A percentile compares a stretch with the other conserved stretches of the same genome.
These are phyloP conservation scores for Saguinus midas DNA, from an alignment of 2,113 vertebrate species.

Conservation along the genomic window DNA sequence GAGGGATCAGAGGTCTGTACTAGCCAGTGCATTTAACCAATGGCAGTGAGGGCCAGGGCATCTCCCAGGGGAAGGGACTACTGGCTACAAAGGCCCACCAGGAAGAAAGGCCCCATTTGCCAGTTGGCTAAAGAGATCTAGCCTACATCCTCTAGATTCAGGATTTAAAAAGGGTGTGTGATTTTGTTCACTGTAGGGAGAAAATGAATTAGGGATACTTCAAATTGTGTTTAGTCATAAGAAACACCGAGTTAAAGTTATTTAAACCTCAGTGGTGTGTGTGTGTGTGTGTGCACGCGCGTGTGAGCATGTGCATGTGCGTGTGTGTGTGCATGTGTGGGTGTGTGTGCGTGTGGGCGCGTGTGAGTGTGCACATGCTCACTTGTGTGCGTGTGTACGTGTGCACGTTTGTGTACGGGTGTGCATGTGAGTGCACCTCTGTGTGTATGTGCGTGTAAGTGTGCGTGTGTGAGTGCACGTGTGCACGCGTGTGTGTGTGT, in stretches of 20 bases:
- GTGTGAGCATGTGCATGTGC: too few species aligned
- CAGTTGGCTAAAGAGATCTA: too few species aligned
- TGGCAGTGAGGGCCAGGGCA: rapidly evolving
- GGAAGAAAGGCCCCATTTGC: not conserved
- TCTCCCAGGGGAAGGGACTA: not conserved
- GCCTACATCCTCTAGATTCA: not conserved
- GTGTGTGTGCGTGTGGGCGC: too few species aligned
- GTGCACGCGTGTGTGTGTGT: too few species aligned
- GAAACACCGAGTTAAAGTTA: not conserved
- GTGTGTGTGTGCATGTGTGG: too few species aligned
- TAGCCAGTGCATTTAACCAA: rapidly evolving
- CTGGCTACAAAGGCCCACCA: too few species aligned
- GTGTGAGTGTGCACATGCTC: too few species aligned
- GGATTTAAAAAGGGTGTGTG: not conserved
- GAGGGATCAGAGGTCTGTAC: not conserved
- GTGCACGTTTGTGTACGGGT: too few species aligned
- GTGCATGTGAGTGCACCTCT: too few species aligned
- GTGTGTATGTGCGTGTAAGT: too few species aligned
- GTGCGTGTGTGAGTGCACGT: too few species aligned
- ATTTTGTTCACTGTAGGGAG: not conserved
- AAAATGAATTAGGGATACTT: not conserved
- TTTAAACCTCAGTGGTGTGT: not conserved
- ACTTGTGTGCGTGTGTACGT: not conserved
- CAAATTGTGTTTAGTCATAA: not conserved
- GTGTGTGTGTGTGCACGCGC: not conserved